These are phyloP conservation scores for Isoperla grammatica DNA, from an alignment of 2,888 invertebrate species.

Conservation along the genomic window DNA sequence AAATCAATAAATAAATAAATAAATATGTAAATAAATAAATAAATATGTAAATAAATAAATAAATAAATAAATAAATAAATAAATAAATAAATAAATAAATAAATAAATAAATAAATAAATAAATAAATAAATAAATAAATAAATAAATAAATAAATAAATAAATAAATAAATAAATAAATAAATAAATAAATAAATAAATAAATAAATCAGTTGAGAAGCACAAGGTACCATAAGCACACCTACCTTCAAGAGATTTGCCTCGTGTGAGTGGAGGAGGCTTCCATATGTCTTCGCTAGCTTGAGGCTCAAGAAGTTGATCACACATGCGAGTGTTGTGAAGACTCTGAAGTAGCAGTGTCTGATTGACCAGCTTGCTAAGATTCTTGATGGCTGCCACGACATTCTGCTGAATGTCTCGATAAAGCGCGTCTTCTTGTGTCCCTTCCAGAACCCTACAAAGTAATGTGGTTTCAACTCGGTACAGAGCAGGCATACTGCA, in stretches of 20 bases:
- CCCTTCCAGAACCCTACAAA: neutral
- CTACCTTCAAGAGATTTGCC: slow-evolving; percentile 19
- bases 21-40: no score
- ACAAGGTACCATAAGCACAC: neutral
- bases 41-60: no score
- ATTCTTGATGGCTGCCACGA: slow-evolving; percentile 52
- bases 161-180: no score
- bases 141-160: no score
- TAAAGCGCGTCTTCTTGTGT: slow-evolving; percentile 48
- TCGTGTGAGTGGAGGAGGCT: slow-evolving; percentile 4
- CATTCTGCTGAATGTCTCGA: slow-evolving; percentile 47
- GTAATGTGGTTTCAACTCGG: no score
- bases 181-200: no score
- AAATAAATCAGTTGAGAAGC: no score
- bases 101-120: no score
- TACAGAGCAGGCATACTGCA: neutral
- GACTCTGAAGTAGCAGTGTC: slow-evolving; percentile 59
- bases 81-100: no score
- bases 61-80: no score
- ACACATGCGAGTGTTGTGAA: slow-evolving; percentile 61
- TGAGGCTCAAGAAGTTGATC: slow-evolving; percentile 62
- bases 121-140: no score
- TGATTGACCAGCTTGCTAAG: slow-evolving; percentile 63
- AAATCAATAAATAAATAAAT: no score
- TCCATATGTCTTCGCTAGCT: slow-evolving; percentile 44